phyloP scores from a whole-genome alignment of 2,113 vertebrate genomes.

The Phylloscopus trochiloides region DNA sequence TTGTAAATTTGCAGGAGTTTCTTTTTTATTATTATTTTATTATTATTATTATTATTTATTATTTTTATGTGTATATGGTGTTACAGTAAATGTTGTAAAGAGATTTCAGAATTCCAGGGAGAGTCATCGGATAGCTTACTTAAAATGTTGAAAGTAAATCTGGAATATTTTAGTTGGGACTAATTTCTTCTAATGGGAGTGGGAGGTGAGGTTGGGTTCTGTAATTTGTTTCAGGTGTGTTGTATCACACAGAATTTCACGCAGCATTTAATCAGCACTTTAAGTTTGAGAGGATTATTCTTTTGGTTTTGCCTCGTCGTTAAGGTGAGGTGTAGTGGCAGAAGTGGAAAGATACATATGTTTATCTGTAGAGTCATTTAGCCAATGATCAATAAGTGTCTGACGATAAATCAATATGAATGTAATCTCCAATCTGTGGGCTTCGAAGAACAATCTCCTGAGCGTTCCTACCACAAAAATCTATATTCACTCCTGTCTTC shows the following conservation, averaged over 20 bases:
- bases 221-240: background rate
- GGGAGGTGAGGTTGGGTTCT: accelerated
- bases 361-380: slow-evolving; percentile 63
- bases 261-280: background rate
- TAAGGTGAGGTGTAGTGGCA: slow-evolving; percentile 7
- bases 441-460: slow-evolving; percentile 66
- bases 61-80: accelerated
- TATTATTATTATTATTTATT: background rate
- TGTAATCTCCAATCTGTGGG: slow-evolving; percentile 62
- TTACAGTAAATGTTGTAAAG: background rate
- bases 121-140: background rate
- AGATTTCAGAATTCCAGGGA: background rate
- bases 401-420: slow-evolving; percentile 61
- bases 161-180: background rate
- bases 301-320: background rate
- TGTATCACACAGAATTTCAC: background rate
- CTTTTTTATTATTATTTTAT: background rate
- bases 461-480: slow-evolving; percentile 64
- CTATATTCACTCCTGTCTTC: slow-evolving; percentile 55
- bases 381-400: slow-evolving; percentile 64
- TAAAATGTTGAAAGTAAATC: background rate
- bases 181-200: background rate
- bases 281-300: background rate
- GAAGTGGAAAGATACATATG: slow-evolving; percentile 40
- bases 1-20: background rate